Base-by-base conservation (phyloP, 2,113 vertebrate species). In the Atherinomorus stipes region DNA sequence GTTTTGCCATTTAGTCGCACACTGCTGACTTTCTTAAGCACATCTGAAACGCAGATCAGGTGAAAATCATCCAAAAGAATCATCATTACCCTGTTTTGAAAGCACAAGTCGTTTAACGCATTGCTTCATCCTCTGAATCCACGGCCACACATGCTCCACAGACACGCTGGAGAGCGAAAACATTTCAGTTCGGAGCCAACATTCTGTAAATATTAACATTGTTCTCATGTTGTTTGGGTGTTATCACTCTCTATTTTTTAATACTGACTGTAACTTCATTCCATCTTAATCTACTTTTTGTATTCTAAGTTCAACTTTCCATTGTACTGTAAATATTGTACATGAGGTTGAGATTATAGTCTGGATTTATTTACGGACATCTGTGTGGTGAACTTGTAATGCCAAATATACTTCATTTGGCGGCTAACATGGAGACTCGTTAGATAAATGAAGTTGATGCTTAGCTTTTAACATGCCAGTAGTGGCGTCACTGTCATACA, bases 311-410 rank as follows among this genome's bases (percentile, higher is more conserved):
- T 89, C 71, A 76, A 92, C 90, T 89, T 93, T 93, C 87, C 88
- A 88, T 80, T 94, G n/a, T n/a, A n/a, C n/a, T n/a, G 93, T 94
- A 95, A 93, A 95, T 94, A 93, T 44, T 93, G 90, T 93, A 93
- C 74, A 92, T 92, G 92, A 19, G 60, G 83, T 88, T 81, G 83
- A 91, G 78, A 89, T 84, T 83, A 79, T 87, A 90, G 86, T 81
- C 47, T 68, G 84, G 85, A 83, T 90, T 92, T 90, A 64, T 91
- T 90, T 85, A 82, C 78, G 80, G 79, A 83, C 57, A 60, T 76
- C 54, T 73, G 71, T 53, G 66, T 88, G 76, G 90, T 84, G 85
- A 74, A 64, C 73, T 82, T 71, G 72, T 85, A 69, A 34, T 87
- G 86, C 90, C 84, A 80, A 87, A 89, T 86, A 81, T 60, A 78